Conservation (phyloP, 2,888 invertebrate genomes). For the Ectobius pallidus region DNA sequence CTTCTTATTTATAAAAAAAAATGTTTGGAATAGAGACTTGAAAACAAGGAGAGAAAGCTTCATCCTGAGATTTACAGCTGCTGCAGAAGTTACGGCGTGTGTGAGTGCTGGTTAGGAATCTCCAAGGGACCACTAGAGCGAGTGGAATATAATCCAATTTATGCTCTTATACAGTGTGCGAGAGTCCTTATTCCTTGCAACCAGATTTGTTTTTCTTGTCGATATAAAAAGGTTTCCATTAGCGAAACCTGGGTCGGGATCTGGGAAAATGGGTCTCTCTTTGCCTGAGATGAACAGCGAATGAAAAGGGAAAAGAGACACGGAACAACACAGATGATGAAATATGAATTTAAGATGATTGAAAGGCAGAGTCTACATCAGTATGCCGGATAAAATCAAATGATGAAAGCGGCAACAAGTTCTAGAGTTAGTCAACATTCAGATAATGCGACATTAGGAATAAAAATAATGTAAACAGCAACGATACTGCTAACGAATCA, state of each 20-base stretch:
- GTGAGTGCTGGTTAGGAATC: too few species aligned
- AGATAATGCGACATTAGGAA: too few species aligned
- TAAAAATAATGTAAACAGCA: too few species aligned
- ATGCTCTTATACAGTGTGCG: neutral
- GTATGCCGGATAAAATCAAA: neutral
- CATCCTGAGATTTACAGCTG: too few species aligned
- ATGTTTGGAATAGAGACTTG: too few species aligned
- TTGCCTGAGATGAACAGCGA: neutral
- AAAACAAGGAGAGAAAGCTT: too few species aligned
- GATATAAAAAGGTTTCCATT: constrained; percentile 24
- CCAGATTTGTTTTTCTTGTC: constrained; percentile 22
- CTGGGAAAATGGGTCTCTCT: neutral
- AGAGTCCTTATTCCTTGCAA: neutral
- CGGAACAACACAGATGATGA: neutral
- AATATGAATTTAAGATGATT: neutral
- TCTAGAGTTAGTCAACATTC: too few species aligned
- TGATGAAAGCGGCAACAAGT: too few species aligned
- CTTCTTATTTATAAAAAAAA: too few species aligned
- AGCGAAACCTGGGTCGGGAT: constrained; percentile 11
- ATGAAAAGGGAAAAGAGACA: neutral
- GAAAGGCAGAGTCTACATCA: neutral
- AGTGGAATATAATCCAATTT: neutral
- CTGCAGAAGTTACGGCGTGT: too few species aligned
- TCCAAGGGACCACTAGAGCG: too few species aligned
- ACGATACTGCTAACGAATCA: too few species aligned